Conservation (phyloP, 2,888 invertebrate genomes). For the Sminthurides aquaticus region DNA sequence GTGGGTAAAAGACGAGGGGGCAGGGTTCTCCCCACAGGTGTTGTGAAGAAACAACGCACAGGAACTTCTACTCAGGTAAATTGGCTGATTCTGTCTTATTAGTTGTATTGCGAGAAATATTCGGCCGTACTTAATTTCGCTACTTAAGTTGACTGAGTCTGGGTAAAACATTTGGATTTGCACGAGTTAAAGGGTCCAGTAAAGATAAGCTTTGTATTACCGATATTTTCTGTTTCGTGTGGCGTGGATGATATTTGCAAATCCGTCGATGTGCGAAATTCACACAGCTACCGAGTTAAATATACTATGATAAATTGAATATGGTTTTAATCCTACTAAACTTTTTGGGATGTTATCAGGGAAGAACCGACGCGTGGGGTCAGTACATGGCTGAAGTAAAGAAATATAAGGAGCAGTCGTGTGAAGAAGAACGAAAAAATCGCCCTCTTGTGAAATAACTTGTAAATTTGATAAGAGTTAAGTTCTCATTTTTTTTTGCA, state of each 20-base stretch:
- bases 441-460: conserved; percentile 78
- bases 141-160: too few relatives aligned
- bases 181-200: too few relatives aligned
- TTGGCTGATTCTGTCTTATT: not conserved
- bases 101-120: not conserved
- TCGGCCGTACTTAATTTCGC: too few relatives aligned
- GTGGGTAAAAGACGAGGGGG: conserved; percentile 80
- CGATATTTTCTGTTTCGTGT: too few relatives aligned
- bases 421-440: conserved; percentile 81
- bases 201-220: too few relatives aligned
- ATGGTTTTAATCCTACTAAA: not conserved
- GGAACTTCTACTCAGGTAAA: conserved; percentile 50
- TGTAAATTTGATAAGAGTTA: not conserved
- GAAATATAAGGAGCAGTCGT: conserved; percentile 83
- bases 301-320: not conserved
- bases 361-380: conserved; percentile 77
- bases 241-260: too few relatives aligned
- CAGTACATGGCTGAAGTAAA: conserved; percentile 89
- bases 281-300: not conserved
- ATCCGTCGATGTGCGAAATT: too few relatives aligned
- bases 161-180: too few relatives aligned
- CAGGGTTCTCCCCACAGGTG: conserved; percentile 77
- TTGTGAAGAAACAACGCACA: conserved; percentile 73
- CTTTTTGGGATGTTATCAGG: conserved; percentile 46
- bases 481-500: not conserved